Conservation (phyloP, 2,797 vertebrate genomes). For the Tarsius wallacei region DNA sequence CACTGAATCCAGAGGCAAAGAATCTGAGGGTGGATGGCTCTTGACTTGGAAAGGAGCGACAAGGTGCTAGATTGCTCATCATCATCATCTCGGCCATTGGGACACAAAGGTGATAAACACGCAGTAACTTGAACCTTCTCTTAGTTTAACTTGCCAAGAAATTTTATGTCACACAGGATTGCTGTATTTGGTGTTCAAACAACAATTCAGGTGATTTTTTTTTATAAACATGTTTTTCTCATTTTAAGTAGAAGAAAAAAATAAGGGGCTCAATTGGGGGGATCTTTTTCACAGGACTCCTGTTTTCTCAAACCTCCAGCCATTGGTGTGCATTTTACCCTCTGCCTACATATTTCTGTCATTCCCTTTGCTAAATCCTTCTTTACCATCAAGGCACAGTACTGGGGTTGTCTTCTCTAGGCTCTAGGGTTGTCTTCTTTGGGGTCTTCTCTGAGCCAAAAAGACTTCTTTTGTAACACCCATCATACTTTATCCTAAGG, state of each 20-base stretch:
- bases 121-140: background rate
- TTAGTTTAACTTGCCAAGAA: background rate
- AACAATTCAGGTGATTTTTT: background rate
- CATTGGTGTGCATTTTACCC: background rate
- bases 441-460: background rate
- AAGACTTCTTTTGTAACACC: background rate
- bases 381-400: background rate
- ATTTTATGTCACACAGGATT: background rate
- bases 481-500: background rate
- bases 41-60: background rate
- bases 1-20: background rate
- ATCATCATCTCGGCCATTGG: too few relatives aligned
- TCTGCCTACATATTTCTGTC: background rate
- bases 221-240: background rate
- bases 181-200: background rate
- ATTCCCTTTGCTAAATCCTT: constrained; percentile 17
- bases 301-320: background rate
- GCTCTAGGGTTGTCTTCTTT: background rate
- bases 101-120: background rate
- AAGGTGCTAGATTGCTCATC: background rate
- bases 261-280: background rate
- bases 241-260: background rate
- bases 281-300: background rate
- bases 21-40: too few relatives aligned
- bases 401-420: background rate